A percentile compares a stretch with the other conserved stretches of the same genome.
Evolutionary conservation across 2,113 vertebrate genomes (phyloP).

Genomic region (Myrmophylax atrothorax): DNA sequence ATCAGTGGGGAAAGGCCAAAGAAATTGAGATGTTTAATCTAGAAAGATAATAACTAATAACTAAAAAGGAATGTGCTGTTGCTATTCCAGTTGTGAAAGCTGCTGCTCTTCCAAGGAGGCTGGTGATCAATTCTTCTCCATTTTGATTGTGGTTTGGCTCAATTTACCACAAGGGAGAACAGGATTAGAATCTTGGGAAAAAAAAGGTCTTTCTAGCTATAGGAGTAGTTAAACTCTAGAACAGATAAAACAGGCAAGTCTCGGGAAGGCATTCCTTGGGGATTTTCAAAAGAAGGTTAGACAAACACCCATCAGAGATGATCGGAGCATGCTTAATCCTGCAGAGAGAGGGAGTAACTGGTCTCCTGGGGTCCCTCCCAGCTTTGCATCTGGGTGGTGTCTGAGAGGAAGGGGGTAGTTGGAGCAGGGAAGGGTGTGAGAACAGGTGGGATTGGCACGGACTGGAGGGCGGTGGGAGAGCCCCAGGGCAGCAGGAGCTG

Average conservation of each 20-base stretch:
- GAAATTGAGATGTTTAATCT: not conserved
- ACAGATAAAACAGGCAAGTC: not conserved
- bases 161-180: not conserved
- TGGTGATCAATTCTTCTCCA: not conserved
- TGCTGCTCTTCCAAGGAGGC: not conserved
- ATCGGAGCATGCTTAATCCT: not conserved
- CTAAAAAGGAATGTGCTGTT: not conserved
- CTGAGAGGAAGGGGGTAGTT: not conserved
- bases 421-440: not conserved
- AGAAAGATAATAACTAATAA: not conserved
- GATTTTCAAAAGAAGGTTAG: slow-evolving; percentile 6
- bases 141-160: not conserved
- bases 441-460: not conserved
- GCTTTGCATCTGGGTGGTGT: not conserved
- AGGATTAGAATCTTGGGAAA: not conserved
- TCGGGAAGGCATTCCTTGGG: not conserved
- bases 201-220: not conserved
- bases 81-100: not conserved
- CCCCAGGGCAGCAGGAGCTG: not conserved
- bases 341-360: accelerated
- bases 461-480: not conserved
- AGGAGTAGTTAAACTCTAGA: not conserved
- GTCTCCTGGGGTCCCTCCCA: not conserved
- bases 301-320: slow-evolving; percentile 8
- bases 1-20: not conserved